Conservation (phyloP, 2,888 invertebrate genomes). For the Lasioglossum pauxillum region DNA sequence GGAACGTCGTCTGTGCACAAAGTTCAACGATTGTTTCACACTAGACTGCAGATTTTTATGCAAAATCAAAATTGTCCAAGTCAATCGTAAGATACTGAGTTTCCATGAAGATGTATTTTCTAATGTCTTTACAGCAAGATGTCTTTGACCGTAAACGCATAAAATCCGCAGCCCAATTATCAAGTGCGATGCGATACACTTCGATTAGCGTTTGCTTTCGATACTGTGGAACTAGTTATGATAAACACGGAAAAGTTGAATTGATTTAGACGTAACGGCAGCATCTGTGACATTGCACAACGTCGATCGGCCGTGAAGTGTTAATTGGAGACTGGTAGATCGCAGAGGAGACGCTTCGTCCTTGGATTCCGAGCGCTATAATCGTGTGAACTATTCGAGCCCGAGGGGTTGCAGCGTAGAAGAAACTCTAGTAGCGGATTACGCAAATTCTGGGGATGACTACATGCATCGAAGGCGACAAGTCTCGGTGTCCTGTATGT, state of each 20-base stretch:
- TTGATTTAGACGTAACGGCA: background rate
- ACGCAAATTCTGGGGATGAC: background rate
- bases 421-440: slow-evolving; percentile 3
- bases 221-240: background rate
- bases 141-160: background rate
- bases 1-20: no score
- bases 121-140: no score
- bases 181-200: background rate
- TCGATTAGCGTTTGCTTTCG: background rate
- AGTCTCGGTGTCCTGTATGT: background rate
- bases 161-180: background rate
- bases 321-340: background rate
- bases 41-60: no score
- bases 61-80: no score
- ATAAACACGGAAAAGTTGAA: background rate
- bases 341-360: background rate
- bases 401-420: background rate
- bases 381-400: background rate
- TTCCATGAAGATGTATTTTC: no score
- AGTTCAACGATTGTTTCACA: no score
- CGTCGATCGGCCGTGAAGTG: background rate
- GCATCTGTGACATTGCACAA: background rate
- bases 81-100: no score
- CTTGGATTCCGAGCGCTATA: background rate
- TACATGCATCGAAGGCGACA: background rate